These are phyloP conservation scores for Malacoraja senta DNA, from an alignment of 2,797 vertebrate species.

Conservation along the genomic window DNA sequence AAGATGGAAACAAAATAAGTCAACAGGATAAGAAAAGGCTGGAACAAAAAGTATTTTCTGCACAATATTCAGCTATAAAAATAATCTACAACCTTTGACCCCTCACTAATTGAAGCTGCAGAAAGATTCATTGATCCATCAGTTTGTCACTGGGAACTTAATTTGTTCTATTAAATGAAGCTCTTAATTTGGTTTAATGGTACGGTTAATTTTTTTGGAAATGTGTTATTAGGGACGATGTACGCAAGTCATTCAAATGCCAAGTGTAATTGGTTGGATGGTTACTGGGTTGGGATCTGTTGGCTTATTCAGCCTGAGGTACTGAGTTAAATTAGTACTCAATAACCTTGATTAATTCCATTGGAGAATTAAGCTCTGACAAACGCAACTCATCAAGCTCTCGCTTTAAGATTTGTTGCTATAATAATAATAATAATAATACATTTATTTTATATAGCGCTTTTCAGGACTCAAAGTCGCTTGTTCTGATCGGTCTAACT, in stretches of 20 bases:
- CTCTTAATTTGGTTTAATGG: slow-evolving; percentile 19
- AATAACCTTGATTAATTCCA: not conserved
- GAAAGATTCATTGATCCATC: slow-evolving; percentile 13
- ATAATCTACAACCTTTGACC: not conserved
- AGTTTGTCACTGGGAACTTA: not conserved
- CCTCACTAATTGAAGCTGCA: not conserved
- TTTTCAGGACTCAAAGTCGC: no score
- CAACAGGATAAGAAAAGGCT: no score
- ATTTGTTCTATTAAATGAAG: slow-evolving; percentile 6
- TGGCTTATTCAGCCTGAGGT: not conserved
- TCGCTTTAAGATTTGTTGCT: not conserved
- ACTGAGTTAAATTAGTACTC: not conserved
- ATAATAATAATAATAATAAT: no score
- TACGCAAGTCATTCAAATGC: not conserved
- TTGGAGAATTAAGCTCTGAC: not conserved
- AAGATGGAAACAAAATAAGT: no score
- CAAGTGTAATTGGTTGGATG: not conserved
- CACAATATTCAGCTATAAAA: not conserved
- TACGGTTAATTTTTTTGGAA: not conserved
- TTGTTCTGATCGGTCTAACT: not conserved
- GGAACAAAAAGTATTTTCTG: not conserved
- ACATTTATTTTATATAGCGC: no score
- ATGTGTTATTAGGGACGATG: not conserved
- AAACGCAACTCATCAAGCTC: not conserved
- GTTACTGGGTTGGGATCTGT: not conserved